A percentile compares a stretch with the other conserved stretches of the same genome.
These are phyloP conservation scores for Aspidiotus destructor DNA, from an alignment of 2,888 invertebrate species.

Conservation along the genomic window DNA sequence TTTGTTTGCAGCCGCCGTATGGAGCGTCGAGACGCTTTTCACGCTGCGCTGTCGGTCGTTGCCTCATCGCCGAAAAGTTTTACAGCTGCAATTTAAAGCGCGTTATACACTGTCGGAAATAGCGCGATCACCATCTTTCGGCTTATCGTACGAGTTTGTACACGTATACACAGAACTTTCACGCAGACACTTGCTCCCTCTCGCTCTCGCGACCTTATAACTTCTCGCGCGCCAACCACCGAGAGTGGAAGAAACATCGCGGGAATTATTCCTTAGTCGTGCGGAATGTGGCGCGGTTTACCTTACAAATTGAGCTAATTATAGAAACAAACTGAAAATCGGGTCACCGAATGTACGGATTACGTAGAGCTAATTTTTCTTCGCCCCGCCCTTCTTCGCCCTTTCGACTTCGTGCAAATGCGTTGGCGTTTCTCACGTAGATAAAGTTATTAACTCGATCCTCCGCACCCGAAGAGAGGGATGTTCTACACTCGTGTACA, in stretches of 20 bases:
- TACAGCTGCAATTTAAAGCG: slow-evolving; percentile 16
- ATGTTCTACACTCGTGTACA: no score
- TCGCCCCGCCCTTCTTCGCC: no score
- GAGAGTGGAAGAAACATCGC: not conserved
- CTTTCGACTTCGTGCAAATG: no score
- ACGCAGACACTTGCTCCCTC: no score
- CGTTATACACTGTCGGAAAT: slow-evolving; percentile 13
- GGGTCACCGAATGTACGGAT: not conserved
- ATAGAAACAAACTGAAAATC: slow-evolving; percentile 15
- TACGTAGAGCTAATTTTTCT: not conserved
- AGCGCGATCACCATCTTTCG: slow-evolving; percentile 22
- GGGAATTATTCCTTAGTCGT: slow-evolving; percentile 3
- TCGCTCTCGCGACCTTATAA: no score
- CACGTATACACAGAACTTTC: no score
- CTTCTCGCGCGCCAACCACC: not conserved
- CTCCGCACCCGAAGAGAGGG: no score
- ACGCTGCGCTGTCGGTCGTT: no score
- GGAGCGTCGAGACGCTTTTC: not conserved
- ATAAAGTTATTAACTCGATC: no score
- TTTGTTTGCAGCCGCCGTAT: slow-evolving; percentile 16
- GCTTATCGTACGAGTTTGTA: slow-evolving; percentile 10
- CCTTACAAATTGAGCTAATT: slow-evolving; percentile 26
- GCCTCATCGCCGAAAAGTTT: not conserved
- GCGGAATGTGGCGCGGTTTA: slow-evolving; percentile 24
- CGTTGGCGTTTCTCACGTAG: no score